Conservation (phyloP, 2,797 vertebrate genomes). For the Glossophaga mutica region DNA sequence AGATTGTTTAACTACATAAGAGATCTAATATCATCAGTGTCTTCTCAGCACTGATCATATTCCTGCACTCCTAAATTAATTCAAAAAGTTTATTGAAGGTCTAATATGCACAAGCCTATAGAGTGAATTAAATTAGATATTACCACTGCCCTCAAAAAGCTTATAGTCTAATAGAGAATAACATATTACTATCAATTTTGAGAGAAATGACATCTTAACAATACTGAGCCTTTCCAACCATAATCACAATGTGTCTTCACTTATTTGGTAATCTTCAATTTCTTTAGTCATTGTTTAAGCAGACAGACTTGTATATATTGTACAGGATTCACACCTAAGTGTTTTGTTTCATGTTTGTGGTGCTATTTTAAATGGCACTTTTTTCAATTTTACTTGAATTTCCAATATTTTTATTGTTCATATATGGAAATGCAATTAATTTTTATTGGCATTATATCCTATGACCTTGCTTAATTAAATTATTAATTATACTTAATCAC, state of each 20-base stretch:
- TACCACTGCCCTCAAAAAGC: not conserved
- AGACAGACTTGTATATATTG: not conserved
- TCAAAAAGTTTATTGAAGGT: not conserved
- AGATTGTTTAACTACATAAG: not conserved
- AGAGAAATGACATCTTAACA: not conserved
- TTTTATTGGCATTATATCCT: not conserved
- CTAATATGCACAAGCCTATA: not conserved
- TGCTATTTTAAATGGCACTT: not conserved
- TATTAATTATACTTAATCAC: too few species aligned
- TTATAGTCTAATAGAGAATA: not conserved
- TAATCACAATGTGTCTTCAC: not conserved
- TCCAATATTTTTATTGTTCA: not conserved
- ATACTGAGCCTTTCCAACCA: not conserved
- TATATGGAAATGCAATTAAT: not conserved
- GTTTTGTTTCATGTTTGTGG: not conserved
- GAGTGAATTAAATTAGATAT: not conserved
- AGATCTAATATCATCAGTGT: not conserved
- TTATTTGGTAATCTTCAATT: not conserved
- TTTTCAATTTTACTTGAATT: not conserved
- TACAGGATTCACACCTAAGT: not conserved
- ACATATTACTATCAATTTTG: not conserved
- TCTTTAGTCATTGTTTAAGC: not conserved
- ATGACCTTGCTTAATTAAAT: not conserved
- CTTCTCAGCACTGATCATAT: not conserved
- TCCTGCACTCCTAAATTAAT: not conserved